These are phyloP conservation scores for Hemistola chrysoprasaria DNA, from an alignment of 2,888 invertebrate genomes.

Conservation along the genomic window DNA sequence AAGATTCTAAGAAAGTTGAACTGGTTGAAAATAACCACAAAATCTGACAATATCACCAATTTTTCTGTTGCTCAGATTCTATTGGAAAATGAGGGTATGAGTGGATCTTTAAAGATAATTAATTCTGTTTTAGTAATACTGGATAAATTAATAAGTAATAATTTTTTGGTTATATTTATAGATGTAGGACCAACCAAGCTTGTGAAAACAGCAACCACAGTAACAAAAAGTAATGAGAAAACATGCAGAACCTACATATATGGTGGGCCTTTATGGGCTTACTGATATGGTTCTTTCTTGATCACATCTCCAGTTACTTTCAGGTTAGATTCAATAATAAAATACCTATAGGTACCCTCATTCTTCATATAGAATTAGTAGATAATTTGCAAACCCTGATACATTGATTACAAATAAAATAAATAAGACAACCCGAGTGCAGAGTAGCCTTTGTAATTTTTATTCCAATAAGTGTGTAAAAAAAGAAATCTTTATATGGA, in stretches of 20 bases:
- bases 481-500: no score
- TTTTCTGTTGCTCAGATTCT: no score
- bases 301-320: constrained; percentile 1
- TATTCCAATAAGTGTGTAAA: no score
- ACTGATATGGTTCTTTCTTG: constrained; percentile 1
- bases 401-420: no score
- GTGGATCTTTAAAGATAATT: no score
- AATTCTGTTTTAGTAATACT: neutral
- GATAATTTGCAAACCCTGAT: neutral
- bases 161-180: neutral
- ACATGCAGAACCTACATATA: constrained; percentile 5
- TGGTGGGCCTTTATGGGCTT: constrained; percentile 2
- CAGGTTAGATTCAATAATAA: constrained; percentile 8
- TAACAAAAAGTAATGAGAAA: constrained; percentile 5
- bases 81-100: no score
- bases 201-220: constrained; percentile 1
- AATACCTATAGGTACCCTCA: neutral
- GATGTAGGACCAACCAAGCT: constrained; percentile 3
- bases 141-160: no score
- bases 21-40: no score
- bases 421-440: no score
- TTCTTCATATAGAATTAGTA: neutral
- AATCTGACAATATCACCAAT: no score
- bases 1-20: no score
- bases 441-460: no score